Base-by-base conservation (phyloP, 1,140 invertebrate species). In the Micrasema longulum region DNA sequence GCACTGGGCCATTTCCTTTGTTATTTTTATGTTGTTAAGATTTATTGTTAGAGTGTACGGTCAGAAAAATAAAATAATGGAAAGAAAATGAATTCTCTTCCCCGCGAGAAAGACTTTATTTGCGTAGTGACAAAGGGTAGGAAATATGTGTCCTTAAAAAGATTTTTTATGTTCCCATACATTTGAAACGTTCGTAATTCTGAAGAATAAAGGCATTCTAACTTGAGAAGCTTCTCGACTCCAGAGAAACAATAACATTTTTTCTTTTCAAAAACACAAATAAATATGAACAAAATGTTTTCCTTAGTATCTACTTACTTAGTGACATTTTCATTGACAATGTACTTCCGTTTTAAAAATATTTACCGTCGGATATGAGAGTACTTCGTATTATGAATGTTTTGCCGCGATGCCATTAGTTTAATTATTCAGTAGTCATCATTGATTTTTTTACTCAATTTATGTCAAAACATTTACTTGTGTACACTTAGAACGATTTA, bases 1-100 rank as follows among this genome's bases (percentile, higher is more conserved):
- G 66, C 74, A 72, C 45, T 69, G 69, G 73, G 60, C 69, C 73
- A 67, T 72, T 75, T 75, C 74, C 74, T 75, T 75, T 75, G 74
- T 75, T 72, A 72, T 72, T 72, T 75, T 75, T 75, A 66, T 71
- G 67, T 70, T 66, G 63, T 69, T 72, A 64, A 72, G 74, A 75
- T 75, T 75, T 75, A 75, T 75, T 72, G 70, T 75, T 53, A 45
- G 66, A 53, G 38, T 69, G 50, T 71, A 71, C 69, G 73, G 69
- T 71, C 69, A 71, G 55, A 43, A 65, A 62, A 69, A 74, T 71
- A 63, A 63, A 74, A 74, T 68, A 68, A 74, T 71, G 41, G 35
- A 69, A 69, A 69, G 45, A 69, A 57, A 69, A 69, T 48, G 53
- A 69, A 69, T 35, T 60, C 67, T 69, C 67, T 69, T 20, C 53